A percentile compares a stretch with the other conserved stretches of the same genome.
phyloP scores from a whole-genome alignment of 1,140 invertebrate genomes.

The Cecropterus lyciades region DNA sequence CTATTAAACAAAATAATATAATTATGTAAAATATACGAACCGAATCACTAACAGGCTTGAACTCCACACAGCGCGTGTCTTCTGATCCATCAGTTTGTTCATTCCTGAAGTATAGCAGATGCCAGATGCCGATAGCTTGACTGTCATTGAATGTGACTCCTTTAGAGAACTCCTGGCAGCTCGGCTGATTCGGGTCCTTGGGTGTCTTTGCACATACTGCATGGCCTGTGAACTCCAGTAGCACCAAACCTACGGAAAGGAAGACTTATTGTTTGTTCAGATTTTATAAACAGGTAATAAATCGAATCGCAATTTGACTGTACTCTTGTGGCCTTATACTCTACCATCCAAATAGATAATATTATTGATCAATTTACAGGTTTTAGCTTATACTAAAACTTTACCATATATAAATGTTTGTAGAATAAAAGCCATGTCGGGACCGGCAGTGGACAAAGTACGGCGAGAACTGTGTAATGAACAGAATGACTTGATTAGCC shows the following conservation, averaged over 20 bases:
- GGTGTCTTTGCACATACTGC: slow-evolving; percentile 45
- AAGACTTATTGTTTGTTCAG: too few relatives aligned
- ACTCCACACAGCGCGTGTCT: slow-evolving; percentile 65
- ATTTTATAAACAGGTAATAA: too few relatives aligned
- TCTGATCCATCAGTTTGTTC: slow-evolving; percentile 57
- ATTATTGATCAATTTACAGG: neutral
- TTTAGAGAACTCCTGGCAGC: slow-evolving; percentile 63
- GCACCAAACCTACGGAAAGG: slow-evolving; percentile 22
- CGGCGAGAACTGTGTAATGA: slow-evolving; percentile 56
- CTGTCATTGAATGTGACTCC: slow-evolving; percentile 64
- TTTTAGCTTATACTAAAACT: neutral
- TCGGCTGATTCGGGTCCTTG: slow-evolving; percentile 52
- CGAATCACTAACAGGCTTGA: slow-evolving; percentile 54
- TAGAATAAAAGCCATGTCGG: slow-evolving; percentile 51
- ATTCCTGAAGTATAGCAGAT: slow-evolving; percentile 64
- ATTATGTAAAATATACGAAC: slow-evolving; percentile 41
- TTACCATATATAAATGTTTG: slow-evolving; percentile 54
- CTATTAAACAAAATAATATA: too few relatives aligned
- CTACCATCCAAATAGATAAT: neutral
- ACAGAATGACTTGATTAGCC: slow-evolving; percentile 68
- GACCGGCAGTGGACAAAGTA: slow-evolving; percentile 36
- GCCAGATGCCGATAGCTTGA: slow-evolving; percentile 66
- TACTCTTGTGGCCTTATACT: too few relatives aligned
- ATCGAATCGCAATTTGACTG: too few relatives aligned
- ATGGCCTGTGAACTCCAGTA: slow-evolving; percentile 29